phyloP scores from a whole-genome alignment of 2,888 invertebrate genomes.

The Agonopterix alstromeriana region DNA sequence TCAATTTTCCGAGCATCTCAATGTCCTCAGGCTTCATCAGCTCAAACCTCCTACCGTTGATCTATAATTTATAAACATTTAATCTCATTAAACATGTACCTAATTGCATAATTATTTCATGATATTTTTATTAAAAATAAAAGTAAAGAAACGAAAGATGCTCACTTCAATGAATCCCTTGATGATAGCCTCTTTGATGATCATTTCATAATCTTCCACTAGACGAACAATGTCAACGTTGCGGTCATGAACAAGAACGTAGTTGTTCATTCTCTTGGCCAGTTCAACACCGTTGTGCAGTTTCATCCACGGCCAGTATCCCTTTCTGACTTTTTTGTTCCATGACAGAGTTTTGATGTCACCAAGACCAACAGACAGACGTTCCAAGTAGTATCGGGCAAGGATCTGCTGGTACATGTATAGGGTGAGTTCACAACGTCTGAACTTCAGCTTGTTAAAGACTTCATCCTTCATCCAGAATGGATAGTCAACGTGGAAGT shows the following conservation, averaged over 20 bases:
- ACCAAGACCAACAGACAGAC: conserved; percentile 69
- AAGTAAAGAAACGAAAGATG: conserved; percentile 5
- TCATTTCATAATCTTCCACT: conserved; percentile 61
- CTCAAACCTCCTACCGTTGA: conserved; percentile 53
- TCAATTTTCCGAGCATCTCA: conserved; percentile 71
- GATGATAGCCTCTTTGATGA: conserved; percentile 76
- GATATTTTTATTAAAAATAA: background rate
- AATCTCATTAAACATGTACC: background rate
- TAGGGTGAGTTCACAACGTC: conserved; percentile 74
- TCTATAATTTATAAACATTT: conserved; percentile 24
- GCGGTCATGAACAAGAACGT: conserved; percentile 38
- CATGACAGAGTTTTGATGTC: conserved; percentile 61
- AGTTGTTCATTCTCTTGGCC: conserved; percentile 67
- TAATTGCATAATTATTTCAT: background rate
- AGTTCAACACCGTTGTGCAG: conserved; percentile 74
- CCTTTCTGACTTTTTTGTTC: conserved; percentile 55
- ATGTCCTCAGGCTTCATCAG: conserved; percentile 66
- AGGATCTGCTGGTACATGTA: conserved; percentile 81
- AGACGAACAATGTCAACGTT: conserved; percentile 40
- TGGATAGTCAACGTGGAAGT: conserved; percentile 78
- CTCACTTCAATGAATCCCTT: conserved; percentile 68
- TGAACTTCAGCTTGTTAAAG: conserved; percentile 41
- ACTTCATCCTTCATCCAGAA: conserved; percentile 77
- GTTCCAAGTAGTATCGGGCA: conserved; percentile 77
- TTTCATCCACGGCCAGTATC: conserved; percentile 77